These are phyloP conservation scores for Drosophila gaucha DNA, from an alignment of 2,888 invertebrate genomes.

Conservation along the genomic window DNA sequence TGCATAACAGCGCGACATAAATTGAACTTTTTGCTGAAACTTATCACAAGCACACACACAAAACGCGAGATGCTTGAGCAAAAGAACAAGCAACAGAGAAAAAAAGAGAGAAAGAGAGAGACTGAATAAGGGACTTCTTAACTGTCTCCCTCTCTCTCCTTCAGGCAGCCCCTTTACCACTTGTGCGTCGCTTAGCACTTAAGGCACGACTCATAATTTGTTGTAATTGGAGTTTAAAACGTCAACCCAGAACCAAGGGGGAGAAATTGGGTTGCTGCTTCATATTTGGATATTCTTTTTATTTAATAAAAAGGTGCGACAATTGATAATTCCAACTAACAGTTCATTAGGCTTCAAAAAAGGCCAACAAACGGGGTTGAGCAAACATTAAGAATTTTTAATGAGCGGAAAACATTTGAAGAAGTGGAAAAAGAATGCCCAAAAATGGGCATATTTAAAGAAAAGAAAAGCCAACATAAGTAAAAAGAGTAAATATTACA, in stretches of 20 bases:
- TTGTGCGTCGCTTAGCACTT: slow-evolving; percentile 46
- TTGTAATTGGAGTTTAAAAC: slow-evolving; percentile 74
- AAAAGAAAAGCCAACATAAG: background rate
- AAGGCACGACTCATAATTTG: slow-evolving; percentile 69
- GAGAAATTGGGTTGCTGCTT: slow-evolving; percentile 34
- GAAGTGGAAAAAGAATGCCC: background rate
- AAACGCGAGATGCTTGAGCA: slow-evolving; percentile 18
- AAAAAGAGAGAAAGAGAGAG: slow-evolving; percentile 1
- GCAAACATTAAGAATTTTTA: background rate
- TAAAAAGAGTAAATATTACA: slow-evolving; percentile 3
- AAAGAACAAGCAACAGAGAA: slow-evolving; percentile 6
- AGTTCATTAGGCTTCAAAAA: slow-evolving; percentile 4
- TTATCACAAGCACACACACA: slow-evolving; percentile 48
- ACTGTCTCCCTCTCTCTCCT: background rate
- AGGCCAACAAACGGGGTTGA: background rate
- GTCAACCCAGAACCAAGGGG: slow-evolving; percentile 12
- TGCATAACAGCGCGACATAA: slow-evolving; percentile 73
- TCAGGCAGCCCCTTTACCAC: background rate
- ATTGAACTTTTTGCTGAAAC: slow-evolving; percentile 74
- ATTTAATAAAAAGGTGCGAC: slow-evolving; percentile 50
- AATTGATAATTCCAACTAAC: slow-evolving; percentile 22
- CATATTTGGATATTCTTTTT: slow-evolving; percentile 38
- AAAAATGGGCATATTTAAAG: background rate
- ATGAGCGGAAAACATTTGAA: background rate
- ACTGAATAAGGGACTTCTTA: no score